Evolutionary conservation across 1,140 invertebrate genomes (phyloP).

Genomic region (Popillia japonica): DNA sequence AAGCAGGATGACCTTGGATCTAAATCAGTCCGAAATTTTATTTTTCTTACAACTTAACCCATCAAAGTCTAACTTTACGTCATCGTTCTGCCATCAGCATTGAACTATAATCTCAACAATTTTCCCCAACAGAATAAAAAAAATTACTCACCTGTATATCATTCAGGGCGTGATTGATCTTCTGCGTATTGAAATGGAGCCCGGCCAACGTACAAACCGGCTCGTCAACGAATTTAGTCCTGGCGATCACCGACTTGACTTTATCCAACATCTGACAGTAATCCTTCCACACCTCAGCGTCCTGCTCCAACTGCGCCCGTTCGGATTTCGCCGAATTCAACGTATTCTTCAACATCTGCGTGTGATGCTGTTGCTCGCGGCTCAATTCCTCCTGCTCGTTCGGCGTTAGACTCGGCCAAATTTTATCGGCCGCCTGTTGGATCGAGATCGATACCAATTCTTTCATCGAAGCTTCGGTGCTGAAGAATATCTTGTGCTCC

Average conservation of each 20-base stretch:
- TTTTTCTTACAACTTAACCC: no score
- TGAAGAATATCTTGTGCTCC: constrained; percentile 87
- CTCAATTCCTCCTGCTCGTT: constrained; percentile 84
- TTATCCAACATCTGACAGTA: constrained; percentile 80
- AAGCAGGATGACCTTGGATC: no score
- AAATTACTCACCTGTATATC: constrained; percentile 76
- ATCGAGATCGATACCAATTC: constrained; percentile 83
- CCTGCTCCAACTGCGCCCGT: constrained; percentile 77
- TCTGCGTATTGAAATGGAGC: constrained; percentile 81
- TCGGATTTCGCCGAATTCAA: constrained; percentile 81
- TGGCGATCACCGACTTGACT: constrained; percentile 75
- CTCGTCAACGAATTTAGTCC: constrained; percentile 78
- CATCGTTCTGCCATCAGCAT: background rate
- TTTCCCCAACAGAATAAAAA: background rate
- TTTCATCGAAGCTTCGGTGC: constrained; percentile 77
- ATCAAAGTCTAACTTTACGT: background rate
- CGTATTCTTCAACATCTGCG: constrained; percentile 81
- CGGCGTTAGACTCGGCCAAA: constrained; percentile 82
- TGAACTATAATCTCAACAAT: no score
- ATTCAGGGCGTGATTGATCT: constrained; percentile 77
- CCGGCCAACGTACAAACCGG: constrained; percentile 78
- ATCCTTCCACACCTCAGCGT: constrained; percentile 80
- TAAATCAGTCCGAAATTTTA: no score
- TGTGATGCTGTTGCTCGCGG: constrained; percentile 79
- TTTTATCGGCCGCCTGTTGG: constrained; percentile 83